Evolutionary conservation across 2,888 invertebrate genomes (phyloP).

Genomic region (Atethmia centrago): DNA sequence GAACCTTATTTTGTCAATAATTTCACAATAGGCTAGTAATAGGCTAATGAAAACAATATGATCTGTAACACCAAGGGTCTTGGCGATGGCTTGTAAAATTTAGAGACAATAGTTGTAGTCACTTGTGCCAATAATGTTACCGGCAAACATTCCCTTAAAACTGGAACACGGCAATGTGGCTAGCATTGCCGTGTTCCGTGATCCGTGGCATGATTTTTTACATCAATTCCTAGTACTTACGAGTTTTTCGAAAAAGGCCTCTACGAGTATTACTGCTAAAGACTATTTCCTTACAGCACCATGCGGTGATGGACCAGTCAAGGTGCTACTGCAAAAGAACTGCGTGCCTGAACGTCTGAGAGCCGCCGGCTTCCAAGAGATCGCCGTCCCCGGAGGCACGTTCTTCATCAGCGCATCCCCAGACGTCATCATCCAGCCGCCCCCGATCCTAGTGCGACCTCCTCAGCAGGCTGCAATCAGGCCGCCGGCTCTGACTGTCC

Average conservation of each 20-base stretch:
- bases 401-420: conserved; percentile 78
- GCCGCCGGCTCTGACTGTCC: conserved; percentile 73
- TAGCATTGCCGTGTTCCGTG: no score
- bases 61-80: no score
- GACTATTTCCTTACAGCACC: conserved; percentile 71
- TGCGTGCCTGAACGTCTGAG: conserved; percentile 69
- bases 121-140: background rate
- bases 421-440: conserved; percentile 81
- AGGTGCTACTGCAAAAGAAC: conserved; percentile 68
- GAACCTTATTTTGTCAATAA: no score
- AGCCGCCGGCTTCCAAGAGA: conserved; percentile 75
- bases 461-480: conserved; percentile 71
- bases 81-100: no score
- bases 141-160: background rate
- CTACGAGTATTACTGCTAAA: background rate
- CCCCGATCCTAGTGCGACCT: conserved; percentile 79
- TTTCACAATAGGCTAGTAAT: no score
- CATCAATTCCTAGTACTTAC: no score
- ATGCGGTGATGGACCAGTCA: conserved; percentile 77
- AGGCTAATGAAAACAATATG: no score
- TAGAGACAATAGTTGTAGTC: background rate
- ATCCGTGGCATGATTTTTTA: no score
- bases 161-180: background rate
- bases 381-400: conserved; percentile 79
- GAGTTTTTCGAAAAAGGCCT: background rate